Percentiles rank a stretch among this genome's conserved stretches.
These are phyloP conservation scores for Heliconius cydno DNA, from an alignment of 2,888 invertebrate genomes.

Conservation along the genomic window DNA sequence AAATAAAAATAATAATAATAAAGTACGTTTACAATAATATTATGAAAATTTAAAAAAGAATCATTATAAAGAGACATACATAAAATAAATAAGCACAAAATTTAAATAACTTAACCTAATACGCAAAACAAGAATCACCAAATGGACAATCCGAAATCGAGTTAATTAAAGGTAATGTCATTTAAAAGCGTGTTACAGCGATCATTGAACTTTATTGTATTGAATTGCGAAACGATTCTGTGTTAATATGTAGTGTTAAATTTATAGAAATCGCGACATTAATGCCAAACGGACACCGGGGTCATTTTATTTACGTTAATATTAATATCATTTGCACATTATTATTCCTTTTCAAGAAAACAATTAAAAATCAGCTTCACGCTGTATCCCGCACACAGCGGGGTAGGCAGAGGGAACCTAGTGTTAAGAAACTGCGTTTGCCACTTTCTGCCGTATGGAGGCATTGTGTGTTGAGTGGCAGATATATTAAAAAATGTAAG, in stretches of 20 bases:
- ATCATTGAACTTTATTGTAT: constrained; percentile 74
- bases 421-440: no score
- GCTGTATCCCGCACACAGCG: no score
- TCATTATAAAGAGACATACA: background rate
- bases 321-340: constrained; percentile 54
- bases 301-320: constrained; percentile 50
- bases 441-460: no score
- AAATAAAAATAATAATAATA: background rate
- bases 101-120: background rate
- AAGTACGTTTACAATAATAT: background rate
- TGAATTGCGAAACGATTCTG: constrained; percentile 70
- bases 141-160: constrained; percentile 27
- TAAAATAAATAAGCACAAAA: background rate
- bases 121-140: constrained; percentile 4
- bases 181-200: constrained; percentile 56
- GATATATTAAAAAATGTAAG: background rate
- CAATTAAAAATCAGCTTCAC: no score
- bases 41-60: background rate
- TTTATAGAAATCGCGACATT: constrained; percentile 66
- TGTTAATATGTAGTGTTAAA: constrained; percentile 48
- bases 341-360: background rate
- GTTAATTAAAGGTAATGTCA: constrained; percentile 42
- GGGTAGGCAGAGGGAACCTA: no score
- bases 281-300: constrained; percentile 43
- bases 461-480: no score